phyloP scores from a whole-genome alignment of 2,113 vertebrate genomes.

The Nothoprocta pentlandii region DNA sequence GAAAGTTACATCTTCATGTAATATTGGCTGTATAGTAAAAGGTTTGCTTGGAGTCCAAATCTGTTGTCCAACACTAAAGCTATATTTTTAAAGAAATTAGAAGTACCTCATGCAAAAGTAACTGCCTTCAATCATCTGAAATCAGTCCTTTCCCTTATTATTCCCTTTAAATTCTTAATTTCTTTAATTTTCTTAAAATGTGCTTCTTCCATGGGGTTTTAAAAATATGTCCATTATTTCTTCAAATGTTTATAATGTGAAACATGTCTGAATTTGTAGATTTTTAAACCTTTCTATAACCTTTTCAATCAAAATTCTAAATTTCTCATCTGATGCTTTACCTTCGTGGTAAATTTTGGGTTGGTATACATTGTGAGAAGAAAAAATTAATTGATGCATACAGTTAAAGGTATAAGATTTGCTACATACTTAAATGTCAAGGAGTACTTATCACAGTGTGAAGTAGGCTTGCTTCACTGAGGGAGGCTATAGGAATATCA shows the following conservation, averaged over 20 bases:
- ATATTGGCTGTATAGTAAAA: background rate
- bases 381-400: background rate
- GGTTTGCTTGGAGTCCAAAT: background rate
- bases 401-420: conserved; percentile 42
- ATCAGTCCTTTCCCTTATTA: background rate
- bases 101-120: background rate
- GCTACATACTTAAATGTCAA: conserved; percentile 14
- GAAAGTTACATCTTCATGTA: background rate
- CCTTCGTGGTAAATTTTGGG: background rate
- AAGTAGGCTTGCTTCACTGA: conserved; percentile 44
- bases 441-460: conserved; percentile 66
- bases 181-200: background rate
- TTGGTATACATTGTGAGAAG: background rate
- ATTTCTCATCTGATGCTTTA: background rate
- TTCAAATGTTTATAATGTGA: background rate
- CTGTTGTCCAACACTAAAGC: background rate
- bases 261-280: background rate
- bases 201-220: background rate
- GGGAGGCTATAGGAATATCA: conserved; percentile 44
- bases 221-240: background rate
- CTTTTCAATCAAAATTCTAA: background rate
- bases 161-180: background rate
- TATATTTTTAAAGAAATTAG: background rate
- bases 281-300: background rate
- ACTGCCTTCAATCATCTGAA: background rate